Evolutionary conservation across 2,113 vertebrate species (phyloP).

Genomic region (Andinoacara biseriatus): DNA sequence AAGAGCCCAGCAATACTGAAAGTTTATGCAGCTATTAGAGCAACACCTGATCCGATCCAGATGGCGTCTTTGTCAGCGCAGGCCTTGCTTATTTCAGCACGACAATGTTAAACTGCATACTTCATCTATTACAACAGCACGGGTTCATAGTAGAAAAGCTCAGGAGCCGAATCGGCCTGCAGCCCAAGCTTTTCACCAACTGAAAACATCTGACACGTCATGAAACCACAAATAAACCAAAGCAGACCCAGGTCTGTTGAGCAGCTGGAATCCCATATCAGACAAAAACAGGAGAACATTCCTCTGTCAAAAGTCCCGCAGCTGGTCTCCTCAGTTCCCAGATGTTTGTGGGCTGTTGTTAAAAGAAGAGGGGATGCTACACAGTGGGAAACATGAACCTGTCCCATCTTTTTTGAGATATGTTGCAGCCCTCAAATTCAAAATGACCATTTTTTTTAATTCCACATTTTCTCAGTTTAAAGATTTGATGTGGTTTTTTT

Average conservation of each 20-base stretch:
- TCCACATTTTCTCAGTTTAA: background rate
- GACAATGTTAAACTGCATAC: too few relatives aligned
- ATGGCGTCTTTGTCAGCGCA: too few relatives aligned
- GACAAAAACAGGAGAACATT: background rate
- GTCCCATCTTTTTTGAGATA: accelerated
- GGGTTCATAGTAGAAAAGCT: too few relatives aligned
- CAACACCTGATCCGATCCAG: too few relatives aligned
- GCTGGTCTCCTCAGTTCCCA: background rate
- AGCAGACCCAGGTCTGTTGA: background rate
- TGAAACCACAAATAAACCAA: background rate
- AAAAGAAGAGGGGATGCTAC: background rate
- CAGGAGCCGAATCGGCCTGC: too few relatives aligned
- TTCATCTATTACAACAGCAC: too few relatives aligned
- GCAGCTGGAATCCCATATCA: background rate
- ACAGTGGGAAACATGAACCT: background rate
- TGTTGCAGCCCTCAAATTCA: too few relatives aligned
- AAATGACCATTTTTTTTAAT: background rate
- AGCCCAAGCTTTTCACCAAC: too few relatives aligned
- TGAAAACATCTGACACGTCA: background rate
- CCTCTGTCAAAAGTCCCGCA: background rate
- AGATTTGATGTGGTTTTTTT: background rate
- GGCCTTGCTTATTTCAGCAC: too few relatives aligned
- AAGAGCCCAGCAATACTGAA: background rate
- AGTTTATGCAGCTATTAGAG: background rate
- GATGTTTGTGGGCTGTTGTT: background rate